Evolutionary conservation across 2,888 invertebrate species (phyloP).

Genomic region (Melangyna quadrimaculata): DNA sequence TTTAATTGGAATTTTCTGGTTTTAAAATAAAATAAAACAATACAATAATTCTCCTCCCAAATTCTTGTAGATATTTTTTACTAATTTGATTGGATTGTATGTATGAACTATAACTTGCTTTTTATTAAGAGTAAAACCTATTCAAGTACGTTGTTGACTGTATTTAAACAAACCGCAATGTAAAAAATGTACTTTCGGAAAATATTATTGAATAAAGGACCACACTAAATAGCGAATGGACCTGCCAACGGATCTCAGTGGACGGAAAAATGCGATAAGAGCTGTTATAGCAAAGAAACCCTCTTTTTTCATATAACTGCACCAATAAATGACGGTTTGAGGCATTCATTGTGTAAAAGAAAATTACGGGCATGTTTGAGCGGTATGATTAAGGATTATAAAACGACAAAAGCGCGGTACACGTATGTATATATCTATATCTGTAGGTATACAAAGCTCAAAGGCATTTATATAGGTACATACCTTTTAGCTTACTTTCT

Average conservation of each 20-base stretch:
- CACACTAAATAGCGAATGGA: neutral
- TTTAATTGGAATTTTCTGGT: too few species aligned
- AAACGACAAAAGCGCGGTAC: slow-evolving; percentile 14
- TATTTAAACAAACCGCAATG: neutral
- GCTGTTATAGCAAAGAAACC: slow-evolving; percentile 25
- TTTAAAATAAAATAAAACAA: too few species aligned
- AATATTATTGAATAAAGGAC: slow-evolving; percentile 56
- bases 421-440: neutral
- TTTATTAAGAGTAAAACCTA: too few species aligned
- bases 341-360: neutral
- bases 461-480: slow-evolving; percentile 19
- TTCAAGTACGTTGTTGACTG: too few species aligned
- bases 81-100: too few species aligned
- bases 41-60: too few species aligned
- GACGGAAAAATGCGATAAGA: slow-evolving; percentile 42
- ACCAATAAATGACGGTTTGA: slow-evolving; percentile 29
- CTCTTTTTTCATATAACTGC: slow-evolving; percentile 31
- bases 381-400: slow-evolving; percentile 54
- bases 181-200: slow-evolving; percentile 8
- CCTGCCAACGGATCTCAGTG: neutral
- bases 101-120: too few species aligned
- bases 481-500: slow-evolving; percentile 36
- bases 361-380: slow-evolving; percentile 53
- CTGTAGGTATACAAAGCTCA: neutral
- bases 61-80: too few species aligned